Percentiles rank a stretch among this genome's conserved stretches.
Conservation (phyloP, 1,140 invertebrate genomes). For the Drosophila triauraria region DNA sequence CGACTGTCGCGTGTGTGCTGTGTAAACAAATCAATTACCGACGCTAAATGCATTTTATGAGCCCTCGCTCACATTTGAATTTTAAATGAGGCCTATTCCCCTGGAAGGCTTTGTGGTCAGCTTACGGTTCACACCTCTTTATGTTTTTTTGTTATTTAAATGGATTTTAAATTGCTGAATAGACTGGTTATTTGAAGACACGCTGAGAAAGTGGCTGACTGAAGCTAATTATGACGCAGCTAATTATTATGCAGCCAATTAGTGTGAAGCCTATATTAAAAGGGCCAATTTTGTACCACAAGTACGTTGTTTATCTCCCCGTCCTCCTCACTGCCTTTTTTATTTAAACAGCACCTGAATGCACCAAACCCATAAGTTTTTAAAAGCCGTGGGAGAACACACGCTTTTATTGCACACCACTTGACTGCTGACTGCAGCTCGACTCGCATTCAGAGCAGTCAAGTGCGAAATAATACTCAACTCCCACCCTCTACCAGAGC, state of each 20-base stretch:
- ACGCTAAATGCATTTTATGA: constrained; percentile 71
- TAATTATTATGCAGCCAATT: constrained; percentile 29
- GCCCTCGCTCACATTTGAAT: constrained; percentile 68
- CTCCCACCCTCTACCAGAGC: not conserved
- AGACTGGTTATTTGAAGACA: constrained; percentile 17
- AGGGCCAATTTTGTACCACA: not conserved
- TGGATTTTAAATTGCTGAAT: constrained; percentile 48
- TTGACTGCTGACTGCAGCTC: constrained; percentile 68
- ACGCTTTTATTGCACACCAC: constrained; percentile 39
- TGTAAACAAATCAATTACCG: constrained; percentile 78
- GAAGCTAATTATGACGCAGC: constrained; percentile 34
- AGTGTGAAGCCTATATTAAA: not conserved
- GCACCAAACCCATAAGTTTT: constrained; percentile 18
- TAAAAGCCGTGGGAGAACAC: constrained; percentile 27
- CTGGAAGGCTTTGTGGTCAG: constrained; percentile 44
- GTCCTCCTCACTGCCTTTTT: constrained; percentile 7
- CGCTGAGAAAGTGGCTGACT: constrained; percentile 20
- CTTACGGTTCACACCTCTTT: constrained; percentile 63
- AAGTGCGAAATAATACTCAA: constrained; percentile 73
- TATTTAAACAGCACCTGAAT: constrained; percentile 43
- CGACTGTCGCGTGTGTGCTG: constrained; percentile 60
- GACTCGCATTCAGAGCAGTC: constrained; percentile 55
- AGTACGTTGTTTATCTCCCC: constrained; percentile 31
- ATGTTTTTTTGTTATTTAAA: constrained; percentile 61
- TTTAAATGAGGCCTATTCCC: constrained; percentile 64